Evolutionary conservation across 2,113 vertebrate genomes (phyloP), one percentile per base, ranked within the genome.

Genomic region (Scophthalmus maximus): DNA sequence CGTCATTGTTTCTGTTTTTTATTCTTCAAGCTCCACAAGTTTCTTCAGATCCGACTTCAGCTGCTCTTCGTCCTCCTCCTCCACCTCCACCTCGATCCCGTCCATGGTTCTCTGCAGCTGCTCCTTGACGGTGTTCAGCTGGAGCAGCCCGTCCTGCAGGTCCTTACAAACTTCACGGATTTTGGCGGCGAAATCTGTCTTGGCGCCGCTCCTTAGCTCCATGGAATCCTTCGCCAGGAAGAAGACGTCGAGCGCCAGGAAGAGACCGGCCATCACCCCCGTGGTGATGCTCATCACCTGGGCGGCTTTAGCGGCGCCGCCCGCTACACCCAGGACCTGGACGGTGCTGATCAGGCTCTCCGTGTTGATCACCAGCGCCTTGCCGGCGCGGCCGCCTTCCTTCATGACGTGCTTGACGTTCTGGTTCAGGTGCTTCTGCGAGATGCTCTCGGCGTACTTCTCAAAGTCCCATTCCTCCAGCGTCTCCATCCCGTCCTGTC

Each of bases 211-310:
- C 58, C 68, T 91, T 20, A 94, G 88, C 58, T 94, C 92, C 36
- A 86, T 63, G 0, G 92, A 92, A 51, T 94, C 93, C 68, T 92
- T 93, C 1, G 92, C 93, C 51, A 94, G 85, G 81, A 94, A 94
- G 44, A 94, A 93, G 58, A 94, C 44, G 5, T 95, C 93, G 0
- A 95, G 92, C 0, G 90, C 93, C 44, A 95, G 84, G 82, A 94
- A 93, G 74, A 94, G 91, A 0, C 88, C 90, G 0, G 93, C 92
- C 91, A 95, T 93, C 1, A 94, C 85, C 0, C 91, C 92, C 0
- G 89, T 91, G 70, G 93, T 89, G 10, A 92, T 4, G 11, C 90
- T 94, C 72, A 94, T 86, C 40, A 84, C 92, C 83, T 92, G 92
- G 2, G 72, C 85, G 0, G 91, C 91, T 68, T 88, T 92, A 1